Percentiles rank a stretch among this genome's conserved stretches.
These are phyloP conservation scores for Chrysemys picta DNA, from an alignment of 2,113 vertebrate genomes.

Conservation along the genomic window DNA sequence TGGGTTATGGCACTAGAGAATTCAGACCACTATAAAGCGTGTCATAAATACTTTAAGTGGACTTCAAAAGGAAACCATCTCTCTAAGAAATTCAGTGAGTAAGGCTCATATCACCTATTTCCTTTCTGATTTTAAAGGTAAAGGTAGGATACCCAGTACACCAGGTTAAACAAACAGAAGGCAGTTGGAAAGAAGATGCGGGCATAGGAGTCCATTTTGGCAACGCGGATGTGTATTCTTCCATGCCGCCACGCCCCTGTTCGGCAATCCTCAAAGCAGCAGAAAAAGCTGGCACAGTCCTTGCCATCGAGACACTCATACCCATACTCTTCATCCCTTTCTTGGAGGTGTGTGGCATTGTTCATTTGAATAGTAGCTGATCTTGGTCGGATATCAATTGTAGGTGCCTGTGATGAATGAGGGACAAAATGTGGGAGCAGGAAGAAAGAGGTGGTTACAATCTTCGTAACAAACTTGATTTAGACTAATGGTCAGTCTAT, in stretches of 20 bases:
- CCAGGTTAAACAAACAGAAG: conserved; percentile 97
- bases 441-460: neutral
- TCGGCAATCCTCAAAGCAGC: conserved; percentile 98
- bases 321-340: conserved; percentile 96
- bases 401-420: conserved; percentile 86
- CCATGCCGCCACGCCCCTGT: conserved; percentile 97
- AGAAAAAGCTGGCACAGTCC: conserved; percentile 99
- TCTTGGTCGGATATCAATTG: conserved; percentile 96
- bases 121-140: conserved; percentile 86
- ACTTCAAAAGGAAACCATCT: conserved; percentile 64
- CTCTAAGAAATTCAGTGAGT: conserved; percentile 71
- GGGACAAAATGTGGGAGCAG: conserved; percentile 7
- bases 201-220: conserved; percentile 99
- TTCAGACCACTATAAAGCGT: conserved; percentile 62
- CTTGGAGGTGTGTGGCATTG: conserved; percentile 98
- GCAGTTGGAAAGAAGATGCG: conserved; percentile 98
- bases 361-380: conserved; percentile 99
- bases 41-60: conserved; percentile 58
- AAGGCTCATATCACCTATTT: conserved; percentile 69
- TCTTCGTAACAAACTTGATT: neutral
- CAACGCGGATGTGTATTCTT: conserved; percentile 95
- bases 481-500: conserved; percentile 11
- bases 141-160: conserved; percentile 99
- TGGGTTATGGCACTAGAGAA: conserved; percentile 73
- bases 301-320: conserved; percentile 99